Conservation (phyloP, 2,113 vertebrate genomes). For the Tachycineta bicolor region DNA sequence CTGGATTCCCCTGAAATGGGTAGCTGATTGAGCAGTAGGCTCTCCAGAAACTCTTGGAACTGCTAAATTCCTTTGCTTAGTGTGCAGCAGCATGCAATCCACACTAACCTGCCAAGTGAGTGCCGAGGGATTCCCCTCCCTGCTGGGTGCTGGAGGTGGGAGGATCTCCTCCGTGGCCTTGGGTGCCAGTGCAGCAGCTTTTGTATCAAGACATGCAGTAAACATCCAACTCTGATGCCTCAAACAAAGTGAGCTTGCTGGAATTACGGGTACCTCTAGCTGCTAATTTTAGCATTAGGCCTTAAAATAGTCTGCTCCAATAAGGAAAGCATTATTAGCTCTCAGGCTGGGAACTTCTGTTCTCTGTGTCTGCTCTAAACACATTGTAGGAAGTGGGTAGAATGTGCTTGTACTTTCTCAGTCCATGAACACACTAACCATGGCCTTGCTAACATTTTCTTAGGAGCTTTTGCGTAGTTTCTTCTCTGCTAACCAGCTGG, state of each 20-base stretch:
- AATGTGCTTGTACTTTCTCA: background rate
- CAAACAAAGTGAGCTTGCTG: conserved; percentile 49
- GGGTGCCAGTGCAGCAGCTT: conserved; percentile 27
- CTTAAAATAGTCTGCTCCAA: background rate
- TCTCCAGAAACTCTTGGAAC: conserved; percentile 17
- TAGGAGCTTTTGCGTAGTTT: background rate
- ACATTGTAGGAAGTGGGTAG: background rate
- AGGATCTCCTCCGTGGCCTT: conserved; percentile 17
- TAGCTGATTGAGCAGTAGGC: background rate
- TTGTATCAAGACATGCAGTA: conserved; percentile 55
- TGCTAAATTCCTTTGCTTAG: conserved; percentile 43
- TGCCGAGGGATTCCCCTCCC: background rate
- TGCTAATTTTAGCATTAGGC: background rate
- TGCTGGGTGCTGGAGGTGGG: background rate
- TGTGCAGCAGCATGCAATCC: conserved; percentile 38
- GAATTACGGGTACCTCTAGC: background rate
- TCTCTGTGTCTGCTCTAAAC: background rate
- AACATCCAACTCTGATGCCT: conserved; percentile 73
- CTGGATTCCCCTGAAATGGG: background rate
- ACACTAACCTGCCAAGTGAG: conserved; percentile 57
- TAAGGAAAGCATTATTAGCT: background rate
- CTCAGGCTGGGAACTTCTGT: background rate
- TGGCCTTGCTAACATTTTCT: conserved; percentile 18
- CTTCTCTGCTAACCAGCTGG: conserved; percentile 38
- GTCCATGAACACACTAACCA: background rate